A percentile compares a stretch with the other conserved stretches of the same genome.
phyloP scores from a whole-genome alignment of 2,888 invertebrate species.

The Leptogaster cylindrica region DNA sequence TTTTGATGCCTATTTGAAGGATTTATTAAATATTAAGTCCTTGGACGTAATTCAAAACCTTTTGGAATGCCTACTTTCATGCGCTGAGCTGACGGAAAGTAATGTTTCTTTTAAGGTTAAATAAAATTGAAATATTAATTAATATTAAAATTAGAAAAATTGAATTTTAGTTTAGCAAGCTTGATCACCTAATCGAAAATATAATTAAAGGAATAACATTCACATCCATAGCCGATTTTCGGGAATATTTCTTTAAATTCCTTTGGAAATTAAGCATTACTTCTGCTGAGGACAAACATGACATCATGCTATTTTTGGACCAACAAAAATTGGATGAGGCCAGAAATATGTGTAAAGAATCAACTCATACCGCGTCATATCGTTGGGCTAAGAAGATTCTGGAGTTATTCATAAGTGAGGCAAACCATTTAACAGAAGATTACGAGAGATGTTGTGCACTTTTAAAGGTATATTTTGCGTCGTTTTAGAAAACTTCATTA shows the following conservation, averaged over 20 bases:
- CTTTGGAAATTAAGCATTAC: slow-evolving; percentile 2
- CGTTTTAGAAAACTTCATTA: background rate
- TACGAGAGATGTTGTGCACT: background rate
- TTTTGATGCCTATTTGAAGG: too few relatives aligned
- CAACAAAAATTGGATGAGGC: background rate
- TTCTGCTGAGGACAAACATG: background rate
- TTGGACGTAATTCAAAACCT: slow-evolving; percentile 41
- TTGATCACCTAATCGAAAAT: slow-evolving; percentile 57
- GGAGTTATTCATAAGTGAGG: slow-evolving; percentile 55
- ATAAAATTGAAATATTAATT: background rate
- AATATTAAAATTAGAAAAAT: background rate
- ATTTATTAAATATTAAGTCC: background rate
- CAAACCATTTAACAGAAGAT: slow-evolving; percentile 46
- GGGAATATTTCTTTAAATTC: slow-evolving; percentile 51
- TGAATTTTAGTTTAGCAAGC: slow-evolving; percentile 56
- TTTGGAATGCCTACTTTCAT: slow-evolving; percentile 57
- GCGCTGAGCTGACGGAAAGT: slow-evolving; percentile 50
- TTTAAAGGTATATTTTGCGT: background rate
- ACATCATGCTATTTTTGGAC: background rate
- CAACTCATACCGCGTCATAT: slow-evolving; percentile 48
- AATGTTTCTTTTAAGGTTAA: slow-evolving; percentile 23
- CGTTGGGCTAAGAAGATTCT: slow-evolving; percentile 58
- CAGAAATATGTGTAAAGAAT: background rate
- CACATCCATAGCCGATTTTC: slow-evolving; percentile 51
- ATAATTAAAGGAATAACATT: slow-evolving; percentile 54